A percentile compares a stretch with the other conserved stretches of the same genome.
Conservation (phyloP, 35 echinoderm and acorn worm genomes). For the Nesometra sesokonis region DNA sequence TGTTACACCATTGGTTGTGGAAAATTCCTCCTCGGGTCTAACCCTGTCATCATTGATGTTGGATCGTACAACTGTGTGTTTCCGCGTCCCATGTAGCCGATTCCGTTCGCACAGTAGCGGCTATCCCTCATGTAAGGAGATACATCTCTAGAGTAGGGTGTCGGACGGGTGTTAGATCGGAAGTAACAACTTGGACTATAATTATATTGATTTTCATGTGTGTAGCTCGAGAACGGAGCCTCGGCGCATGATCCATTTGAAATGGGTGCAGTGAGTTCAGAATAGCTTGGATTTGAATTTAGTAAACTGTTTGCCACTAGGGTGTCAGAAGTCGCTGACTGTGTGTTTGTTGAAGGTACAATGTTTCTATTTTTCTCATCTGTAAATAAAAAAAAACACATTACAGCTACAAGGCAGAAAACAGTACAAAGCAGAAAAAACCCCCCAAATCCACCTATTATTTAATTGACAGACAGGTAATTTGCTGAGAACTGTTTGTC, state of each 20-base stretch:
- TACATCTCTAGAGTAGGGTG: conserved; percentile 79
- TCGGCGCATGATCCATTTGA: conserved; percentile 71
- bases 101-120: conserved; percentile 79
- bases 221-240: conserved; percentile 34
- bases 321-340: not conserved
- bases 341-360: not conserved
- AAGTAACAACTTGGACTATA: conserved; percentile 95
- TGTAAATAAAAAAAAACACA: not conserved
- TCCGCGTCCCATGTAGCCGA: conserved; percentile 74
- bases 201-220: conserved; percentile 86
- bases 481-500: too few relatives aligned
- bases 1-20: conserved; percentile 83
- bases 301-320: conserved; percentile 13
- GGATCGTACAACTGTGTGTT: conserved; percentile 84
- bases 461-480: too few relatives aligned
- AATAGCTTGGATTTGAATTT: conserved; percentile 70
- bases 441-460: too few relatives aligned
- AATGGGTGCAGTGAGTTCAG: conserved; percentile 76
- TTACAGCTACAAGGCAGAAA: too few relatives aligned
- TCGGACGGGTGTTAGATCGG: conserved; percentile 69
- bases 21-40: conserved; percentile 83
- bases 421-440: too few relatives aligned
- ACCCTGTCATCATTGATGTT: conserved; percentile 64
- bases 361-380: not conserved
- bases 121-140: conserved; percentile 77